Evolutionary conservation across 2,888 invertebrate genomes (phyloP), one percentile per base, ranked within the genome.

Genomic region (Spodoptera exigua): DNA sequence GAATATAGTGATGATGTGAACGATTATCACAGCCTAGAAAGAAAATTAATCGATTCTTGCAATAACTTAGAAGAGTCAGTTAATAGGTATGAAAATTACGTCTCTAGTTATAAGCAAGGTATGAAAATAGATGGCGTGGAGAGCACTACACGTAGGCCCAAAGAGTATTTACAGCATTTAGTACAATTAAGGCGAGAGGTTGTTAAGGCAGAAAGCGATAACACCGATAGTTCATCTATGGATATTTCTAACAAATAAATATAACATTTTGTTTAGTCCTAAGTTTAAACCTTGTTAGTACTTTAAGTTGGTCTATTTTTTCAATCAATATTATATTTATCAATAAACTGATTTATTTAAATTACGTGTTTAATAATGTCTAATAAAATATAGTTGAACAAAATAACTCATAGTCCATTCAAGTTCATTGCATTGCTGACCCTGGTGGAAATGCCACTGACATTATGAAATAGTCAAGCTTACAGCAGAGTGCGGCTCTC

Each of bases 141-240:
- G 49, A 56, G 48, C 18, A 36, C 35, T n/a, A 51, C 55, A n/a
- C 79, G 86, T 16, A 88, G 86, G 9, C 96, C 96, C 0, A 95
- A 95, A 54, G 94, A 95, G 62, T 95, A 95, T 86, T 82, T 96
- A 58, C 94, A 93, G 71, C 95, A 95, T 82, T 89, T 96, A 64
- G 94, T 95, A 11, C 88, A 92, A 54, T 86, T 95, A 84, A 88
- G 96, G 70, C 90, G 91, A 76, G 93, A 95, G 72, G 91, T 95
- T 14, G 91, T 95, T 0, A 93, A 92, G 79, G 89, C 88, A n/a
- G 92, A 95, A 45, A 90, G 91, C 67, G 93, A 95, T 41, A 89
- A 81, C 21, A 83, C 83, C 12, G 85, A 88, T 35, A 81, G 79
- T 64, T 82, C 27, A 27, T 27, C 79, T 10, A 17, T 68, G 17